Base-by-base conservation (phyloP, 2,888 invertebrate genomes). In the Thysanoteuthis rhombus region DNA sequence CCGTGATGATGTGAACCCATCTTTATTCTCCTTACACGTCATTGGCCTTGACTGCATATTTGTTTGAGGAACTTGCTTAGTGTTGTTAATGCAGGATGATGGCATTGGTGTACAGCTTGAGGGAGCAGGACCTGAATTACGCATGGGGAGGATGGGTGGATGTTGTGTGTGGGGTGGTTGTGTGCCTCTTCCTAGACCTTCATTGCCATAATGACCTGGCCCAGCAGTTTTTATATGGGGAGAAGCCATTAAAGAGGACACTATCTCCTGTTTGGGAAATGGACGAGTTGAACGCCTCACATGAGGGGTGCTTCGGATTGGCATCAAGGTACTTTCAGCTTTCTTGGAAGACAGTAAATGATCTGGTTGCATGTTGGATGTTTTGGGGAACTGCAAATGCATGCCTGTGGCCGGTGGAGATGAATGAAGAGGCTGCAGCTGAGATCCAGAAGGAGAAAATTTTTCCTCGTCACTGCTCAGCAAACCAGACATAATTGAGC, bases 231-330 rank as follows among this genome's bases (percentile, higher is more conserved):
- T 90, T 40, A 92, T 92, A 45, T 45, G 92, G n/a, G 92, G 42
- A 19, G 92, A 32, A 45, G 42, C 92, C 39, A 45, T 32, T 32
- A 92, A 8, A 36, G 92, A 45, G 36, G 92, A 45, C 92, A 92
- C 92, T 45, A 92, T 45, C n/a, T 40, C 45, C 42, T 92, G 92
- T 92, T 92, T 92, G 25, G 92, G 92, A 40, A 92, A 92, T n/a
- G 92, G 92, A 40, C 92, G 92, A 40, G 92, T 92, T 42, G 92
- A 92, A 40, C 92, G 92, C 40, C 92, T 92, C n/a, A 92, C 92
- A 8, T 92, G 92, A 40, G 92, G 39, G 25, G 90, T 92, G 92
- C 42, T 92, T 92, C 45, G 32, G 42, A 92, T 45, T 45, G 92
- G 92, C 42, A 45, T n/a, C 45, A 42, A 45, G 5, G 92, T 42